Conservation (phyloP, 1,140 invertebrate species). For the Daktulosphaira vitifoliae region DNA sequence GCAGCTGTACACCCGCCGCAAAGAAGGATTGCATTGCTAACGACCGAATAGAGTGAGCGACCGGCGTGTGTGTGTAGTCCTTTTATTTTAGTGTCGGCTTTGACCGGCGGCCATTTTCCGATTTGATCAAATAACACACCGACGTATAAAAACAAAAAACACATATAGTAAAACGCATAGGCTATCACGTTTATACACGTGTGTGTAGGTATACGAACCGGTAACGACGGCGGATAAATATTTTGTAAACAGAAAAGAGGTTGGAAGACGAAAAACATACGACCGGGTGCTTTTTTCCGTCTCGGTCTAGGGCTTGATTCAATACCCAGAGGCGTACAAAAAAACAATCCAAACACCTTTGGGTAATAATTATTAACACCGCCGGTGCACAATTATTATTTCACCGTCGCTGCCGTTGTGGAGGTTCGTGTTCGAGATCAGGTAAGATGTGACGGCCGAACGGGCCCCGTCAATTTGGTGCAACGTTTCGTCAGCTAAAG, state of each 20-base stretch:
- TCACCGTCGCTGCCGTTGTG: too few species aligned
- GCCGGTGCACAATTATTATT: constrained; percentile 2
- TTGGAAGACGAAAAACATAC: too few species aligned
- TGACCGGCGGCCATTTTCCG: constrained; percentile 27
- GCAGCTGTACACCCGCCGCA: not conserved
- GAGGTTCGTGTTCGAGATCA: too few species aligned
- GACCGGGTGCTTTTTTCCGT: too few species aligned
- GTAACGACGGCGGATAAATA: constrained; percentile 29
- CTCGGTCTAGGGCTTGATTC: too few species aligned
- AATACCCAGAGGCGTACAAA: constrained; percentile 10
- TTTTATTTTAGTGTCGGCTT: constrained; percentile 26
- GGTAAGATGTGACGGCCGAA: too few species aligned
- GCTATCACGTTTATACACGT: not conserved
- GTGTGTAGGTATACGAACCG: not conserved
- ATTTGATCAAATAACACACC: constrained; percentile 28
- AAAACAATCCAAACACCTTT: constrained; percentile 24
- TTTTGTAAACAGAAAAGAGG: constrained; percentile 16
- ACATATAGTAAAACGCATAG: too few species aligned
- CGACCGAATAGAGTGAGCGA: not conserved
- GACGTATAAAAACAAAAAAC: not conserved
- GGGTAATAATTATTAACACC: constrained; percentile 24
- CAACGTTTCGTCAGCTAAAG: too few species aligned
- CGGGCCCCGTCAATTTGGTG: too few species aligned
- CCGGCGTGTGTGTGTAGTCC: constrained; percentile 3
- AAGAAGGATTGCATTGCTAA: not conserved